Conservation (phyloP, 2,113 vertebrate genomes). For the Vulpes ferrilata region DNA sequence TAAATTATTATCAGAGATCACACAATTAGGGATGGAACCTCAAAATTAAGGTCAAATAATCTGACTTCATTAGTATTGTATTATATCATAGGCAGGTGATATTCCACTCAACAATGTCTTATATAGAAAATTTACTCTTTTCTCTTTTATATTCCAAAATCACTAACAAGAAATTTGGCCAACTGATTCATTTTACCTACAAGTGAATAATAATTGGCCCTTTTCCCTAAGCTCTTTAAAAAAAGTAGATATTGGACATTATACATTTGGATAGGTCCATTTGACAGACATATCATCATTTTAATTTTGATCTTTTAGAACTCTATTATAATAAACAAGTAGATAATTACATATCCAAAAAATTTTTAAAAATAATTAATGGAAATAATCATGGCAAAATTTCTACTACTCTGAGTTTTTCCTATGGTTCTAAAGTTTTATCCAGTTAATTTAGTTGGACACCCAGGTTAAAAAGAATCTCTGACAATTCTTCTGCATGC, state of each 20-base stretch:
- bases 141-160: constrained; percentile 8
- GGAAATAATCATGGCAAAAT: background rate
- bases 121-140: background rate
- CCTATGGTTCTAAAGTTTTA: background rate
- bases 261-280: background rate
- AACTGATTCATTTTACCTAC: background rate
- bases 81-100: background rate
- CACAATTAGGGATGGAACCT: background rate
- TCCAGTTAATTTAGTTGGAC: background rate
- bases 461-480: background rate
- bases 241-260: background rate
- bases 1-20: background rate
- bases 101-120: background rate
- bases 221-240: background rate
- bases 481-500: background rate
- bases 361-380: background rate
- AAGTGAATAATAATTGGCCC: background rate
- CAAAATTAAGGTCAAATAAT: constrained; percentile 21
- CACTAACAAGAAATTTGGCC: background rate
- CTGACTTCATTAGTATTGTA: background rate
- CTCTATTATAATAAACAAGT: background rate
- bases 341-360: background rate
- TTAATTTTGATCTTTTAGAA: background rate
- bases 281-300: background rate
- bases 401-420: background rate